Evolutionary conservation across 2,888 invertebrate genomes (phyloP), one percentile per base, ranked within the genome.

Genomic region (Pyrgus malvae): DNA sequence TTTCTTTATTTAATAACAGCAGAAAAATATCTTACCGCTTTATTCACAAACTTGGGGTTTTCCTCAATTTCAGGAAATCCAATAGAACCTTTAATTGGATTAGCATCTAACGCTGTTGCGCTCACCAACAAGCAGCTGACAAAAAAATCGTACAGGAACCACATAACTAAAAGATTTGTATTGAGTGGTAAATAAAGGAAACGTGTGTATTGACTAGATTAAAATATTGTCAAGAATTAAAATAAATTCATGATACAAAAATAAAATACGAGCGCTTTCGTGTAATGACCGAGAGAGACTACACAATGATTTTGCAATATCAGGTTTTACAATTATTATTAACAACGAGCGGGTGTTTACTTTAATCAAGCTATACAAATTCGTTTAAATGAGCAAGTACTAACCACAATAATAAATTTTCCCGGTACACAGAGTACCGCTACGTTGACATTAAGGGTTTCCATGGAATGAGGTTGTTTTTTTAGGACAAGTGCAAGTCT

Each of bases 21-120:
- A 29, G 9, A 29, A 29, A 12, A 8, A 5, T 6, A 8, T 19
- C 74, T 75, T 64, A 88, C 89, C 59, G 87, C 78, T 74, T 81
- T 84, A 64, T 88, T 88, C 59, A 69, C 72, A 60, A 73, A 50
- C 51, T 66, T 70, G 0, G 66, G 62, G 59, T 87, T 76, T 68
- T 87, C 89, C 63, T 88, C 88, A 3, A 62, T 33, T 65, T 89
- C 89, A 12, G 88, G 89, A 71, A 86, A 89, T 59, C 86, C 86
- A 58, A 89, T 84, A 9, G 72, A 68, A 61, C 74, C 78, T 57
- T 66, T 69, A 27, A 17, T 23, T 12, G 51, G 33, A 11, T 31
- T 41, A 19, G 16, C 16, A 9, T 41, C 49, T 41, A 12, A 17
- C 11, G 41, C n/a, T n/a, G 46, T 25, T 2, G 6, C 14, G 9